phyloP scores from a whole-genome alignment of 2,797 vertebrate species.

The Trematomus bernacchii region DNA sequence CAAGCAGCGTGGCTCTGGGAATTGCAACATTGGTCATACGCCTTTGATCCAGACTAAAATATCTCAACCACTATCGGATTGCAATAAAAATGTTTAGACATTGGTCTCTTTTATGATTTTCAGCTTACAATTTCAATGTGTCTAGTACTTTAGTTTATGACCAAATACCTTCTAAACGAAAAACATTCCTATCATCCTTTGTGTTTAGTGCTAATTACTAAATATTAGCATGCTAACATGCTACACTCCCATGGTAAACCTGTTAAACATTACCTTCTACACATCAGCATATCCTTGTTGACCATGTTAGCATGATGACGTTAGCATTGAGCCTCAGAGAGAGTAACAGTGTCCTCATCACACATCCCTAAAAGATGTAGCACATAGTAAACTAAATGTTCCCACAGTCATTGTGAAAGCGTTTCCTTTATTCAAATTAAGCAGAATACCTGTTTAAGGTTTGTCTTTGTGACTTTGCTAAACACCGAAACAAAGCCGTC shows the following conservation, averaged over 20 bases:
- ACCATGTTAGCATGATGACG: no score
- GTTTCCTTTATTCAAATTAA: background rate
- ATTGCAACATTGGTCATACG: background rate
- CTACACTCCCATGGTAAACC: no score
- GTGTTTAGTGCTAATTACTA: no score
- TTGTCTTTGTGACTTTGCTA: constrained; percentile 32
- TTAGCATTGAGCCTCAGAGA: no score
- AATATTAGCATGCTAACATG: no score
- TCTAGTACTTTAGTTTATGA: background rate
- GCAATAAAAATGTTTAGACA: no score
- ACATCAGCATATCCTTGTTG: no score
- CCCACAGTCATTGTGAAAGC: background rate
- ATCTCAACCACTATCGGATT: background rate
- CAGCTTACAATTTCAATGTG: background rate
- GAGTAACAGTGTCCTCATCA: no score
- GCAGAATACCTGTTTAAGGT: background rate
- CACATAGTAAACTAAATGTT: background rate
- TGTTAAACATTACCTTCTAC: no score
- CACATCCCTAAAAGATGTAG: no score
- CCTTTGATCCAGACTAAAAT: constrained; percentile 7
- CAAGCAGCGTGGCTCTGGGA: background rate
- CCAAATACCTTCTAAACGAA: background rate
- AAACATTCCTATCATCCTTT: no score
- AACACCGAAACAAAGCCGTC: constrained; percentile 34
- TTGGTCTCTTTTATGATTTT: background rate